phyloP scores from a whole-genome alignment of 2,888 invertebrate genomes.

The Parelbella ahira region DNA sequence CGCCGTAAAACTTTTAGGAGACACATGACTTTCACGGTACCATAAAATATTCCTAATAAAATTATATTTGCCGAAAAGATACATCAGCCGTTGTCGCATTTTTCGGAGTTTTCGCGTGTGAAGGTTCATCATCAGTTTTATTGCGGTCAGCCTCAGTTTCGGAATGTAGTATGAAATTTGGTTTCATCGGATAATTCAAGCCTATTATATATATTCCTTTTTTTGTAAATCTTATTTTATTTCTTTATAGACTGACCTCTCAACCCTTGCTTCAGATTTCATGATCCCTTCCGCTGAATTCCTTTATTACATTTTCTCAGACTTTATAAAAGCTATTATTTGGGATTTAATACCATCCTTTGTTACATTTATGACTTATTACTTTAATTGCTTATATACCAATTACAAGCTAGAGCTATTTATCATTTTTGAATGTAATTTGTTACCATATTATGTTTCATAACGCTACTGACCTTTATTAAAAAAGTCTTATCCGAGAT shows the following conservation, averaged over 20 bases:
- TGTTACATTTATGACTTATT: too few species aligned
- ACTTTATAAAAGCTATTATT: neutral
- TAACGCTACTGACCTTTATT: too few species aligned
- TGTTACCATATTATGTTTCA: too few species aligned
- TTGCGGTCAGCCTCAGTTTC: constrained; percentile 21
- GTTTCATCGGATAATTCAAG: constrained; percentile 13
- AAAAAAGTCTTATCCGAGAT: too few species aligned
- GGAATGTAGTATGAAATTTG: constrained; percentile 18
- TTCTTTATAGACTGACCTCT: too few species aligned
- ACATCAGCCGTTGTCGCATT: constrained; percentile 15
- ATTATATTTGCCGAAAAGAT: constrained; percentile 45
- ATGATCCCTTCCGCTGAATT: constrained; percentile 1
- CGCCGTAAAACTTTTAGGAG: constrained; percentile 55
- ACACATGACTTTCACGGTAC: constrained; percentile 42
- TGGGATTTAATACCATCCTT: too few species aligned
- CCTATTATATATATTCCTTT: constrained; percentile 5
- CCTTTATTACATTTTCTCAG: constrained; percentile 1
- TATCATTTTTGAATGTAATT: too few species aligned
- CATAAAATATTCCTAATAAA: constrained; percentile 62
- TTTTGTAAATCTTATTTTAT: constrained; percentile 13
- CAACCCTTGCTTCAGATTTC: neutral
- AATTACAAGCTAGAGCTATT: too few species aligned
- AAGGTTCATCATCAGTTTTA: constrained; percentile 22
- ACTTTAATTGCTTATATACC: too few species aligned
- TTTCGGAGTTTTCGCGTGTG: constrained; percentile 26